These are phyloP conservation scores for Stratiomys singularior DNA, from an alignment of 2,888 invertebrate species.

Conservation along the genomic window DNA sequence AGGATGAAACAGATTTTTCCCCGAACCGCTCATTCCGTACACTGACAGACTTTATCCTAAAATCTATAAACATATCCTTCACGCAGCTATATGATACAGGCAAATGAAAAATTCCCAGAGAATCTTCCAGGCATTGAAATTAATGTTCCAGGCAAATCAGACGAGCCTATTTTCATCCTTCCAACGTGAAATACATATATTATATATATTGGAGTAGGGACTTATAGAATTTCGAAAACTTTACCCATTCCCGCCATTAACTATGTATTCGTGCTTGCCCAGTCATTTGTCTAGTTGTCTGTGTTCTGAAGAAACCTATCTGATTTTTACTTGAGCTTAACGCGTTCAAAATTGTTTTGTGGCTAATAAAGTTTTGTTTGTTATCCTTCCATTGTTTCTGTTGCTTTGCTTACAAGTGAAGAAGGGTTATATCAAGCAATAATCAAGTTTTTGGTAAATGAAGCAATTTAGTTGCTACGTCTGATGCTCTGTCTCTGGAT, in stretches of 20 bases:
- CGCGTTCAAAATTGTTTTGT: constrained; percentile 41
- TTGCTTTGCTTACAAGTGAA: constrained; percentile 8
- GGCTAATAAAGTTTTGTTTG: constrained; percentile 46
- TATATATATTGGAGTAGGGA: no score
- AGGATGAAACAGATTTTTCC: neutral
- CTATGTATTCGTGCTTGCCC: no score
- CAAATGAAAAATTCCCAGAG: constrained; percentile 21
- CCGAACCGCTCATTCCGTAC: neutral
- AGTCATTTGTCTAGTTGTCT: no score
- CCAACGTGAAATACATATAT: no score
- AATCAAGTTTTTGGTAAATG: constrained; percentile 32
- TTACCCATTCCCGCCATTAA: no score
- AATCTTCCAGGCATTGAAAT: constrained; percentile 32
- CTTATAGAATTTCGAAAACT: no score
- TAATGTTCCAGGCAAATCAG: constrained; percentile 32
- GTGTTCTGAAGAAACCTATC: neutral
- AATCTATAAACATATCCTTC: neutral
- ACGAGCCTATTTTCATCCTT: constrained; percentile 33
- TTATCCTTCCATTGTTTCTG: constrained; percentile 27
- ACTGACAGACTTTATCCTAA: neutral
- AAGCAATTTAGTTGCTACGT: constrained; percentile 18
- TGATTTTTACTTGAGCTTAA: constrained; percentile 20
- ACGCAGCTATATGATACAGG: neutral
- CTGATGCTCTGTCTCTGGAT: constrained; percentile 1
- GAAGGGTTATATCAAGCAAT: constrained; percentile 2